These are phyloP conservation scores for Falco berigora DNA, from an alignment of 2,797 vertebrate genomes.

Conservation along the genomic window DNA sequence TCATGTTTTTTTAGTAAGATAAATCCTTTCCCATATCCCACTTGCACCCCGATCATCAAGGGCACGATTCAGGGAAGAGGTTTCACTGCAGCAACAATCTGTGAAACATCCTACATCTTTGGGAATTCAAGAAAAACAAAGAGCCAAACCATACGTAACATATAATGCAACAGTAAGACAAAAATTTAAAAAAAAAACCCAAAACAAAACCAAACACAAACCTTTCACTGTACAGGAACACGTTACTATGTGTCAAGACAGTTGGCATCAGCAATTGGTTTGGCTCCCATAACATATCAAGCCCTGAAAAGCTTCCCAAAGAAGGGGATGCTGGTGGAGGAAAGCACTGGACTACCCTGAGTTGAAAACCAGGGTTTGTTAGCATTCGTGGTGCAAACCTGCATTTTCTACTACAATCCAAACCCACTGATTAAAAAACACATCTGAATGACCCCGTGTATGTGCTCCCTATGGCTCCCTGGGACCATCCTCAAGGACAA, in stretches of 20 bases:
- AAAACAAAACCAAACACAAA: not conserved
- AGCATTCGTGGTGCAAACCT: not conserved
- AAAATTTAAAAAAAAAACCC: no score
- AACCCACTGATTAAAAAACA: not conserved
- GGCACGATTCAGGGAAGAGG: not conserved
- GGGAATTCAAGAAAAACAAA: not conserved
- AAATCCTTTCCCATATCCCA: not conserved
- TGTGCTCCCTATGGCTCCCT: not conserved
- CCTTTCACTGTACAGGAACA: not conserved
- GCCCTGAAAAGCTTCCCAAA: not conserved
- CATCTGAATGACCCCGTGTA: not conserved
- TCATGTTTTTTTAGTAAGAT: not conserved
- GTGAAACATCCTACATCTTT: not conserved
- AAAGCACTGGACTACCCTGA: not conserved
- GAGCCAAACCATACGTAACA: not conserved
- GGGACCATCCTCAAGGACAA: not conserved
- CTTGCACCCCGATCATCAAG: not conserved
- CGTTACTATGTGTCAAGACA: not conserved
- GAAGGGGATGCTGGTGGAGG: not conserved
- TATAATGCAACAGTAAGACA: not conserved
- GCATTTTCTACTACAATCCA: not conserved
- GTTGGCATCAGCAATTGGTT: not conserved
- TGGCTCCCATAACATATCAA: not conserved
- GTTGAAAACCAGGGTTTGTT: not conserved
- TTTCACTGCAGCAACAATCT: not conserved